phyloP scores from a whole-genome alignment of 2,888 invertebrate species.

The Drosophila putrida region DNA sequence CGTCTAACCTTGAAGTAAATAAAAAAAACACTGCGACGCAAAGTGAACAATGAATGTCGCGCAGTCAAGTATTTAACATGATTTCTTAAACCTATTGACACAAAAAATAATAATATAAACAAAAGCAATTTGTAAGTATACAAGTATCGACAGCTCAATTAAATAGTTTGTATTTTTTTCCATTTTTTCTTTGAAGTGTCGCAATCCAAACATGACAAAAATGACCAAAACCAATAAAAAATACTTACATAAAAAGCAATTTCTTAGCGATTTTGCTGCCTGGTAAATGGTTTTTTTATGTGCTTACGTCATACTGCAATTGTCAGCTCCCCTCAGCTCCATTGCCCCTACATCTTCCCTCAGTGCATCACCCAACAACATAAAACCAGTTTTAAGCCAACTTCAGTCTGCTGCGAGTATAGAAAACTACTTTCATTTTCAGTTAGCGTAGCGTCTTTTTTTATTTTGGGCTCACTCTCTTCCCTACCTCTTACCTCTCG shows the following conservation, averaged over 20 bases:
- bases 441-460: slow-evolving; percentile 36
- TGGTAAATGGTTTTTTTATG: slow-evolving; percentile 27
- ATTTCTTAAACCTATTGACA: slow-evolving; percentile 40
- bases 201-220: slow-evolving; percentile 30
- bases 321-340: slow-evolving; percentile 24
- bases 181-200: not conserved
- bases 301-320: slow-evolving; percentile 64
- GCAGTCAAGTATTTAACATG: slow-evolving; percentile 22
- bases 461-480: slow-evolving; percentile 33
- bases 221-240: slow-evolving; percentile 31
- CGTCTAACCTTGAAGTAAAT: slow-evolving; percentile 57
- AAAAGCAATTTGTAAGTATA: slow-evolving; percentile 21
- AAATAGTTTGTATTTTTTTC: not conserved
- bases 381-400: slow-evolving; percentile 64
- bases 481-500: not conserved
- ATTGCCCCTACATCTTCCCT: not conserved
- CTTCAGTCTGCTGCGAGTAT: slow-evolving; percentile 34
- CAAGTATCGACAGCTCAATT: slow-evolving; percentile 41
- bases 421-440: slow-evolving; percentile 74
- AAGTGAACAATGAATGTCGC: slow-evolving; percentile 43
- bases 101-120: slow-evolving; percentile 11
- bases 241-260: slow-evolving; percentile 54
- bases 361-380: slow-evolving; percentile 22
- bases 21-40: slow-evolving; percentile 17
- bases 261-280: slow-evolving; percentile 37